A percentile compares a stretch with the other conserved stretches of the same genome.
Conservation (phyloP, 2,888 invertebrate species). For the Dilophus febrilis region DNA sequence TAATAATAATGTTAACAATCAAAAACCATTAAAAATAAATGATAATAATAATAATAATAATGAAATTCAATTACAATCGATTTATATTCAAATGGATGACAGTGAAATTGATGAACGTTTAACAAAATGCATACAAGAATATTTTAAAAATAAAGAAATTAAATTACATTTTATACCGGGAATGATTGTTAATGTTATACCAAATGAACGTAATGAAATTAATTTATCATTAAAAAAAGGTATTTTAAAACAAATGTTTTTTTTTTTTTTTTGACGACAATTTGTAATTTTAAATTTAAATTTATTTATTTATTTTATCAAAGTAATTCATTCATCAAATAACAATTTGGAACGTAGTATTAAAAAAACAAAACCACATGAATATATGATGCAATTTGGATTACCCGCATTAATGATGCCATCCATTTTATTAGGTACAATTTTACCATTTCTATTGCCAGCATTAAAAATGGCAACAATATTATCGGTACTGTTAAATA, state of each 20-base stretch:
- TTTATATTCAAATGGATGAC: constrained; percentile 32
- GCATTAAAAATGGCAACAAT: constrained; percentile 47
- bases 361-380: constrained; percentile 8
- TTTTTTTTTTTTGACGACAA: background rate
- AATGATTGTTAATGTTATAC: constrained; percentile 33
- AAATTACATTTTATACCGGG: constrained; percentile 35
- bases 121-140: constrained; percentile 32
- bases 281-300: no score
- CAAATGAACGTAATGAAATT: constrained; percentile 34
- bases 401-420: constrained; percentile 43
- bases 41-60: constrained; percentile 14
- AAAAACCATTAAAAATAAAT: constrained; percentile 11
- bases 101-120: constrained; percentile 34
- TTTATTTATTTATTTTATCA: no score
- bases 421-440: constrained; percentile 44
- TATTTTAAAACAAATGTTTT: no score
- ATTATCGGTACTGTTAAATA: constrained; percentile 42
- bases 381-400: constrained; percentile 24
- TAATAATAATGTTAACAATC: constrained; percentile 13
- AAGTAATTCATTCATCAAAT: no score
- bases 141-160: constrained; percentile 34
- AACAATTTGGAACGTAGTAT: constrained; percentile 6
- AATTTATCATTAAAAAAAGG: constrained; percentile 34
- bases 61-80: constrained; percentile 24
- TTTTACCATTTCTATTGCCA: constrained; percentile 50